These are phyloP conservation scores for Drosophila bifasciata DNA, from an alignment of 1,140 invertebrate genomes.

Conservation along the genomic window DNA sequence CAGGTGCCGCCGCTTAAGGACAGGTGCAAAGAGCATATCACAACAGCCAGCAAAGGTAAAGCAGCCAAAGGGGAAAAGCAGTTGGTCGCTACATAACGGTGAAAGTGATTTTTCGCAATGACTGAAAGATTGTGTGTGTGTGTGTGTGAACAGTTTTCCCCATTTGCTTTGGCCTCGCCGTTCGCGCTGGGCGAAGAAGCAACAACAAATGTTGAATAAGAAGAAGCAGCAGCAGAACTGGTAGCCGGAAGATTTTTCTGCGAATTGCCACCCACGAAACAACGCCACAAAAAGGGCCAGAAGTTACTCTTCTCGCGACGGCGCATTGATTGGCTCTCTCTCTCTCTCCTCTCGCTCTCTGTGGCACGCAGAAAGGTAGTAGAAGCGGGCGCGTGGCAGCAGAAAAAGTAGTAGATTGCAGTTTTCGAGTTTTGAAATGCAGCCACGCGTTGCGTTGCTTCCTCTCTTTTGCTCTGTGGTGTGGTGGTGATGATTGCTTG, in stretches of 20 bases:
- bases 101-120: slow-evolving; percentile 37
- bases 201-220: slow-evolving; percentile 58
- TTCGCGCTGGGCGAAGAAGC: slow-evolving; percentile 18
- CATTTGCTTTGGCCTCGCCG: too few relatives aligned
- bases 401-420: slow-evolving; percentile 41
- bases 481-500: background rate
- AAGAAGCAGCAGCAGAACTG: slow-evolving; percentile 14
- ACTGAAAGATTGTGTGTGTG: slow-evolving; percentile 5
- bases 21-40: slow-evolving; percentile 29
- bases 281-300: slow-evolving; percentile 49
- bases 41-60: slow-evolving; percentile 25
- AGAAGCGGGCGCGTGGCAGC: slow-evolving; percentile 46
- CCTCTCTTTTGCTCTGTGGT: slow-evolving; percentile 2
- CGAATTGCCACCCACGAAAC: slow-evolving; percentile 49
- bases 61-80: slow-evolving; percentile 42
- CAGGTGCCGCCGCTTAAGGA: slow-evolving; percentile 12
- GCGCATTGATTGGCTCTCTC: slow-evolving; percentile 10
- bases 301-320: slow-evolving; percentile 36
- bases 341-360: background rate
- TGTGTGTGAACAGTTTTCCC: slow-evolving; percentile 1
- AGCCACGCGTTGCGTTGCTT: slow-evolving; percentile 14
- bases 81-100: slow-evolving; percentile 28
- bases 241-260: slow-evolving; percentile 50
- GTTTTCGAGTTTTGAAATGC: slow-evolving; percentile 25
- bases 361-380: slow-evolving; percentile 1